Base-by-base conservation (phyloP, 1,140 invertebrate genomes). In the Drosophila suzukii region DNA sequence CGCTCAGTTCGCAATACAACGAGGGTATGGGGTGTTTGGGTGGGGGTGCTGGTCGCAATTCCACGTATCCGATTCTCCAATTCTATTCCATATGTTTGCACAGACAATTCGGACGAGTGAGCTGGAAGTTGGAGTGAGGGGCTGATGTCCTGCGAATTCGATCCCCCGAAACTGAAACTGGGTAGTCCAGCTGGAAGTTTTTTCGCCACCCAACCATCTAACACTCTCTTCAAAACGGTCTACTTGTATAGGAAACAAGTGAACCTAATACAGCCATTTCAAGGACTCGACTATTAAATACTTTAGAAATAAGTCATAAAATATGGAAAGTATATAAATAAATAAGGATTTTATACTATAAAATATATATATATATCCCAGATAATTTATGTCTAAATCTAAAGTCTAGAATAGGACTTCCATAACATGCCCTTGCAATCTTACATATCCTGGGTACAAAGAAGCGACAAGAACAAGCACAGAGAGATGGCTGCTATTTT, bases 401-500 rank as follows among this genome's bases (percentile, higher is more conserved):
- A 2, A 20, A 27, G 3, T 27, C 27, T 27, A 27, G 27, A 0
- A 2, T 27, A 27, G 27, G 27, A 27, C 27, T 13, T 39, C 38
- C 38, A 2, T 8, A 27, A 32, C 32, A 66, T 38, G 30, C 44
- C 60, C n/a, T 3, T 2, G 4, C 6, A 2, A 20, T 10, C 17
- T 13, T 0, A 4, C 8, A 8, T n/a, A 24, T 62, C 6, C 17
- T 36, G 36, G 67, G 36, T 43, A 58, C 17, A 13, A n/a, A 32
- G 32, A 38, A 47, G 34, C 20, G 43, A 38, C 38, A 70, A 70
- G 51, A 70, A 49, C 63, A 70, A 32, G 65, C 65, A 41, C 41
- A 20, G 43, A 20, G 43, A 71, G 67, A 72, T 62, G 71, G 73
- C 62, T 88, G 67, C 68, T 86, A 74, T 86, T 86, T 86, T 86